Conservation (phyloP, 1,140 invertebrate species). For the Paramacrobiotus metropolitanus region DNA sequence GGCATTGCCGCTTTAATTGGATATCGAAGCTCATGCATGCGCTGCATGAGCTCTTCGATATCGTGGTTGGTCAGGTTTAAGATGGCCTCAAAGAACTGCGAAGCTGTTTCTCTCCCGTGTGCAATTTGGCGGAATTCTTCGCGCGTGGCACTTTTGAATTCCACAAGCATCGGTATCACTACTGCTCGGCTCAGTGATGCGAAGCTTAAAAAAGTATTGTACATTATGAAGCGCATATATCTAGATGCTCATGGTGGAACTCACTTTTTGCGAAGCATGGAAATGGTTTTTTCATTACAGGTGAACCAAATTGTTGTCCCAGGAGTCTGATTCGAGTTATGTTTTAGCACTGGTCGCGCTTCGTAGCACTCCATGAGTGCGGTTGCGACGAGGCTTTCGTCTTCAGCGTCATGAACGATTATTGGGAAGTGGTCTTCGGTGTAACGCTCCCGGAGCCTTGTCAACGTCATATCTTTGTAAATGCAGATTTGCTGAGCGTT, state of each 20-base stretch:
- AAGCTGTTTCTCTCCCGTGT: neutral
- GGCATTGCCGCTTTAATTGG: neutral
- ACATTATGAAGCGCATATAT: neutral
- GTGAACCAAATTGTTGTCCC: neutral
- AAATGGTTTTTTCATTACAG: neutral
- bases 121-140: neutral
- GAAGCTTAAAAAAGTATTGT: neutral
- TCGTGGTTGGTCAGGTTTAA: neutral
- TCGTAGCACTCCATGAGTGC: neutral
- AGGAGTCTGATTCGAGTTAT: neutral
- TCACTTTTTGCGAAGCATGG: neutral
- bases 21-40: neutral
- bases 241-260: neutral
- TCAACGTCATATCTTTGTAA: neutral
- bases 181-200: neutral
- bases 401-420: neutral
- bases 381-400: neutral
- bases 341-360: neutral
- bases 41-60: neutral
- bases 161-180: neutral
- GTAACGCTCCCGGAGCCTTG: neutral
- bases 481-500: neutral
- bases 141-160: neutral
- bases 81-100: neutral
- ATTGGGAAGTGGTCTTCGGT: neutral